These are phyloP conservation scores for Rhyacophila evoluta DNA, from an alignment of 2,888 invertebrate species.

Conservation along the genomic window DNA sequence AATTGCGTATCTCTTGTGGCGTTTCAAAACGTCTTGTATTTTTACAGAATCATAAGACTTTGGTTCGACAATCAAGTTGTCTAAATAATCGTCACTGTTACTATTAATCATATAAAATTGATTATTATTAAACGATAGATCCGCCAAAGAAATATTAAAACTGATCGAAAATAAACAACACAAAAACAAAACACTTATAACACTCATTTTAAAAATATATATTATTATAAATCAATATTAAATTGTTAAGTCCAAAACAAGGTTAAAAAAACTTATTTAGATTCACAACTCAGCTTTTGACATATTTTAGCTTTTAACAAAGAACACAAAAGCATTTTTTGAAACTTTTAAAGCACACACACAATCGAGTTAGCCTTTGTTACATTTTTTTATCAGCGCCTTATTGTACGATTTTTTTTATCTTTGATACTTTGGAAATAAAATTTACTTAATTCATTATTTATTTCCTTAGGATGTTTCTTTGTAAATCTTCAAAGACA, in stretches of 20 bases:
- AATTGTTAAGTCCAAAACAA: not conserved
- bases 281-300: not conserved
- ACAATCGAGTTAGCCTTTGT: not conserved
- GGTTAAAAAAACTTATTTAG: not conserved
- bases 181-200: not conserved
- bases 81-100: conserved; percentile 36
- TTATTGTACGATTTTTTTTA: not conserved
- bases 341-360: not conserved
- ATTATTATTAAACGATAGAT: not conserved
- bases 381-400: not conserved
- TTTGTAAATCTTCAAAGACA: not conserved
- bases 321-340: not conserved
- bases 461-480: not conserved
- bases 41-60: not conserved
- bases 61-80: conserved; percentile 50
- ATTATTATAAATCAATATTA: not conserved
- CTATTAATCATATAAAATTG: conserved; percentile 33
- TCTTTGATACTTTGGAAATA: not conserved
- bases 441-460: not conserved
- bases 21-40: not conserved
- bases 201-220: not conserved
- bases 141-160: not conserved
- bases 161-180: not conserved
- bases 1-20: conserved; percentile 37
- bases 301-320: not conserved